Evolutionary conservation across 2,797 vertebrate genomes (phyloP).

Genomic region (Apodemus agrarius): DNA sequence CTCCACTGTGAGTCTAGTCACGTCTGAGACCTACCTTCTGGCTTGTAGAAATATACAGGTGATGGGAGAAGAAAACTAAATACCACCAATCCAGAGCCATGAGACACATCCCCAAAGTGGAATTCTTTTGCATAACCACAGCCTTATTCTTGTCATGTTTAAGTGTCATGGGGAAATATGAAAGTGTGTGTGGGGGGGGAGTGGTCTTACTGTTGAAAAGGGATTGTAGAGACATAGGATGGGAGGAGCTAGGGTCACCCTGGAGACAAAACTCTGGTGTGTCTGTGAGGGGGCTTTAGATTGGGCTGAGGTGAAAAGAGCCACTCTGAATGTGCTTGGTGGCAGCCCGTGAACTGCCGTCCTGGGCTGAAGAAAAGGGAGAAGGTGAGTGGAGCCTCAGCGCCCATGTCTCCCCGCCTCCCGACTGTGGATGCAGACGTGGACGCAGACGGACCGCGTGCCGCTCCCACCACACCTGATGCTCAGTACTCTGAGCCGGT

Average conservation of each 20-base stretch:
- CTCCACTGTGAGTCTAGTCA: not conserved
- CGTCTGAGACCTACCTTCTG: not conserved
- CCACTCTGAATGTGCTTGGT: too few relatives aligned
- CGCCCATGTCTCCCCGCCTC: not conserved
- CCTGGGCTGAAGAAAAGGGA: not conserved
- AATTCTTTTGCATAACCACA: not conserved
- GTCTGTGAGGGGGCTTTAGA: not conserved
- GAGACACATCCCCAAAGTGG: not conserved
- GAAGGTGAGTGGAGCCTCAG: too few relatives aligned
- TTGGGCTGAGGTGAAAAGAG: not conserved
- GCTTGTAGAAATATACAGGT: not conserved
- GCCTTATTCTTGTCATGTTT: not conserved
- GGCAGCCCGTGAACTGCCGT: not conserved
- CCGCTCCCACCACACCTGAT: not conserved
- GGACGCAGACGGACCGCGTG: not conserved
- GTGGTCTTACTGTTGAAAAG: not conserved
- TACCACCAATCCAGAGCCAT: rapidly evolving
- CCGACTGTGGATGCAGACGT: not conserved
- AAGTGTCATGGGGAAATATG: not conserved
- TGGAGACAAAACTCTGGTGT: too few relatives aligned
- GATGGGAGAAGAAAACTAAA: not conserved
- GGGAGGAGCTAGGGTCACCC: not conserved
- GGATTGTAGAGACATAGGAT: not conserved
- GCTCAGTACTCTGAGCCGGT: too few relatives aligned
- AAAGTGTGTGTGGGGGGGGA: too few relatives aligned